Evolutionary conservation across 2,888 invertebrate genomes (phyloP).

Genomic region (Tryphoninae sp.): DNA sequence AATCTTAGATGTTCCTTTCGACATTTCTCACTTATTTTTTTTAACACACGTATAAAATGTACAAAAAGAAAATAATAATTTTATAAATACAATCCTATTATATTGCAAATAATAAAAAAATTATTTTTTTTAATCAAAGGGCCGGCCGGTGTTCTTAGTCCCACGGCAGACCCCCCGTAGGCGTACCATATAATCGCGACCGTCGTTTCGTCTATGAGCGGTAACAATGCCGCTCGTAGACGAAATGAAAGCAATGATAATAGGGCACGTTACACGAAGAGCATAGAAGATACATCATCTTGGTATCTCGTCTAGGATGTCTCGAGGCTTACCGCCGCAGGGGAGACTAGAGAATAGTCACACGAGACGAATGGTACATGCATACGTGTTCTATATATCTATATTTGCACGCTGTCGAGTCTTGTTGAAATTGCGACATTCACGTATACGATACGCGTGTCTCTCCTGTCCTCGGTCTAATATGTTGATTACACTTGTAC

Average conservation of each 20-base stretch:
- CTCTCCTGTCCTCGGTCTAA: constrained; percentile 72
- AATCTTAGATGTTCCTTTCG: no score
- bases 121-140: neutral
- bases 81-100: neutral
- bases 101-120: neutral
- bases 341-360: constrained; percentile 27
- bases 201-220: neutral
- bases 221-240: constrained; percentile 13
- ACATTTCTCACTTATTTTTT: no score
- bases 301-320: constrained; percentile 58
- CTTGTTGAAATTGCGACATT: constrained; percentile 61
- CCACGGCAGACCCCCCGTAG: neutral
- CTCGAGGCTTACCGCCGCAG: constrained; percentile 16
- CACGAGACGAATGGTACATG: constrained; percentile 34
- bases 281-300: neutral
- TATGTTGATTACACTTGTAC: constrained; percentile 70
- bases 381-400: neutral
- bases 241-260: constrained; percentile 49
- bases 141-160: neutral
- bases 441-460: constrained; percentile 55
- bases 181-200: neutral
- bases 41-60: no score
- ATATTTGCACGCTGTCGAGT: constrained; percentile 15
- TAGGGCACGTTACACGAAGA: neutral
- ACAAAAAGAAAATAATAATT: neutral